Percentiles rank a stretch among this genome's conserved stretches.
Evolutionary conservation across 1,140 invertebrate species (phyloP).

Genomic region (Calycopis cecrops): DNA sequence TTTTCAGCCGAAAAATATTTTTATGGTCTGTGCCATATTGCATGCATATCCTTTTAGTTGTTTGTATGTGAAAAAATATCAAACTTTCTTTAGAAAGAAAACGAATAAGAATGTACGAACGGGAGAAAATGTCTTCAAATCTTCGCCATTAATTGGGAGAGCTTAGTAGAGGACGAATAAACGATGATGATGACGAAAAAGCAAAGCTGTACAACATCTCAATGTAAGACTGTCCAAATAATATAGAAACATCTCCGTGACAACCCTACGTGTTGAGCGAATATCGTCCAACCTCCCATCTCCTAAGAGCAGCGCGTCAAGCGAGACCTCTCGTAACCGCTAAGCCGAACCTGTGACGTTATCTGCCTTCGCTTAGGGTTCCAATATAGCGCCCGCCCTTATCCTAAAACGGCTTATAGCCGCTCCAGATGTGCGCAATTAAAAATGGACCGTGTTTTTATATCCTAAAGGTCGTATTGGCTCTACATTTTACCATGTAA

Average conservation of each 20-base stretch:
- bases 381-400: conserved; percentile 10
- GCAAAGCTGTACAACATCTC: not conserved
- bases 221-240: conserved; percentile 1
- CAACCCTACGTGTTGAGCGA: conserved; percentile 45
- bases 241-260: not conserved
- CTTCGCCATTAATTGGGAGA: too few species aligned
- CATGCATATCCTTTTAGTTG: too few species aligned
- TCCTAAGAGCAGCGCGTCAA: conserved; percentile 54
- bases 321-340: conserved; percentile 60
- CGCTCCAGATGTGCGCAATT: not conserved
- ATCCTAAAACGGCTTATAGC: not conserved
- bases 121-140: too few species aligned
- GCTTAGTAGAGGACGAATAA: too few species aligned
- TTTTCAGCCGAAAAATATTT: too few species aligned
- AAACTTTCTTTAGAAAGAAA: too few species aligned
- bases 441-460: not conserved
- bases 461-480: not conserved
- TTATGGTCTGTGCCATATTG: too few species aligned
- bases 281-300: conserved; percentile 52
- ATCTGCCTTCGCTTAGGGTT: conserved; percentile 34
- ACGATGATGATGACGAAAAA: too few species aligned
- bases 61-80: too few species aligned
- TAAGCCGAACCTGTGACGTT: conserved; percentile 62
- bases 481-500: not conserved
- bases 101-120: too few species aligned